Evolutionary conservation across 2,113 vertebrate genomes (phyloP).

Genomic region (Rhipidura dahli): DNA sequence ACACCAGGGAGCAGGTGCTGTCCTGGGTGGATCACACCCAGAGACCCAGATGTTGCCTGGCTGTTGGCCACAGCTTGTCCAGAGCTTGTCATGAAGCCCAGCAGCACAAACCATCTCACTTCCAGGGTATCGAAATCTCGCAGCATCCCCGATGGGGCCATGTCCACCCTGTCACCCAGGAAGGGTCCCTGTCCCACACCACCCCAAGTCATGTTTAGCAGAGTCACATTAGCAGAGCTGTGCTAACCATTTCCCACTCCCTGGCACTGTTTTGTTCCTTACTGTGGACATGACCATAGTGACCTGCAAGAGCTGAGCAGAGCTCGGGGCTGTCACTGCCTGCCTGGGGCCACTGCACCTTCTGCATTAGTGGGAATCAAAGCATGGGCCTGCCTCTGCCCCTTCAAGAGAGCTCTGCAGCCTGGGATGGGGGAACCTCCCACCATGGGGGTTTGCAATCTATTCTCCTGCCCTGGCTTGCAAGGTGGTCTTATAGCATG

Average conservation of each 20-base stretch:
- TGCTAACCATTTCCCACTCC: not conserved
- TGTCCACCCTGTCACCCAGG: not conserved
- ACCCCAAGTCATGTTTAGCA: not conserved
- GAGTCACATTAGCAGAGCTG: not conserved
- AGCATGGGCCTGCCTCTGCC: not conserved
- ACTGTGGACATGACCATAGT: not conserved
- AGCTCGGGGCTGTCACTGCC: not conserved
- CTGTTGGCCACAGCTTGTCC: not conserved
- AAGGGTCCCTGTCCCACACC: not conserved
- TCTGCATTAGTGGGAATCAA: not conserved
- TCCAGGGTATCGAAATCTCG: not conserved
- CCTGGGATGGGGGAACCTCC: not conserved
- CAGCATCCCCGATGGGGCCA: not conserved
- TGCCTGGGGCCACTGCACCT: accelerated
- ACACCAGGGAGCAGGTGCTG: not conserved
- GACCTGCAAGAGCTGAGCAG: not conserved
- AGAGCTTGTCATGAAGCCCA: not conserved
- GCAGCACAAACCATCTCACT: accelerated
- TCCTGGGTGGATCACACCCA: not conserved
- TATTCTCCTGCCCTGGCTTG: not conserved
- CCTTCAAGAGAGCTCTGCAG: not conserved
- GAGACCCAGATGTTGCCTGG: not conserved
- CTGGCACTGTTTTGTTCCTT: not conserved
- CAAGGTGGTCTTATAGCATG: not conserved
- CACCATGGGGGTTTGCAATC: not conserved